phyloP scores from a whole-genome alignment of 92 coral and sea anemone species.

The Epizoanthus stellaris region DNA sequence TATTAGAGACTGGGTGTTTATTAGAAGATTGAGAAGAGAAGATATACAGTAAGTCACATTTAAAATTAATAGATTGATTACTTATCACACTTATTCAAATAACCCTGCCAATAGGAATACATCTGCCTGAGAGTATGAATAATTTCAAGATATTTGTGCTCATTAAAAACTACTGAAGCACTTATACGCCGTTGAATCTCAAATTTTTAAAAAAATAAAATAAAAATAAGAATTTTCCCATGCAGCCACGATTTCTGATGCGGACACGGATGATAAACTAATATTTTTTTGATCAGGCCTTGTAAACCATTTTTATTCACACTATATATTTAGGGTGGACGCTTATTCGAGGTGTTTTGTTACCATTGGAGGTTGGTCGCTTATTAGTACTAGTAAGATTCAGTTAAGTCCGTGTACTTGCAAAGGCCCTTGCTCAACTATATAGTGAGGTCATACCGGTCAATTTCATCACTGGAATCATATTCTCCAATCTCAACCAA shows the following conservation, averaged over 20 bases:
- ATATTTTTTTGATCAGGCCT: background rate
- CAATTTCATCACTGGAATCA: conserved; percentile 40
- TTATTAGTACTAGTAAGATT: conserved; percentile 1
- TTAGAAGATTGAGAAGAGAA: background rate
- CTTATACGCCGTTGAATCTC: background rate
- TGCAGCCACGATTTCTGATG: background rate
- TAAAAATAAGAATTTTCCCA: background rate
- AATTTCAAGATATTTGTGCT: conserved; percentile 1
- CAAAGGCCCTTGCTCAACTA: background rate
- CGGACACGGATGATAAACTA: background rate
- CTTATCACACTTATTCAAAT: background rate
- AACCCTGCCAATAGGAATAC: conserved; percentile 1
- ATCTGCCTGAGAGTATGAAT: background rate
- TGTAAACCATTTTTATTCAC: background rate
- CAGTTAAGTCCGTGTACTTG: background rate
- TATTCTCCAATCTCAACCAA: conserved; percentile 34
- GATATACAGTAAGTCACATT: background rate
- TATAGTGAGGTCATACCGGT: conserved; percentile 20
- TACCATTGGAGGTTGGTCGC: conserved; percentile 2
- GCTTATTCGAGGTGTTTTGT: conserved; percentile 3
- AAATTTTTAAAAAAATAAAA: no score
- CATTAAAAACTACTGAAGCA: background rate
- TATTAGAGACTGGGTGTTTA: conserved; percentile 2
- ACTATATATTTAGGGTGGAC: background rate
- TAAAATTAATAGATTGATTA: background rate